Evolutionary conservation across 2,113 vertebrate genomes (phyloP), one percentile per base, ranked within the genome.

Genomic region (Callocephalon fimbriatum): DNA sequence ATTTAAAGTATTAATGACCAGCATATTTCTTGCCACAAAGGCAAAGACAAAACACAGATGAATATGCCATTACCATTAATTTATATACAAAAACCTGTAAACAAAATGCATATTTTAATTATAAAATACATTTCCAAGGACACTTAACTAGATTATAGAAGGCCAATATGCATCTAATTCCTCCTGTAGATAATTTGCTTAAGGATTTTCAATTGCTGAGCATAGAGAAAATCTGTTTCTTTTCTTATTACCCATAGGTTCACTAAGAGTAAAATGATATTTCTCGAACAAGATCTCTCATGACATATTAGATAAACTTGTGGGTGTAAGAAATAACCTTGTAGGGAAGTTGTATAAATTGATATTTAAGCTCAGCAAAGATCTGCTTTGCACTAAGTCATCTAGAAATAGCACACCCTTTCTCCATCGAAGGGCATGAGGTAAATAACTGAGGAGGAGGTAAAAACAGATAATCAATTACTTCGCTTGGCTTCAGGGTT

Each of bases 381-480:
- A 81, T 47, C 77, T 89, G 59, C 71, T 86, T 91, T 66, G 61
- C 79, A 65, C 79, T 96, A 95, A 93, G 91, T 94, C 94, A 86
- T 61, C 15, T 14, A 84, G 87, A 96, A 97, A 94, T 35, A 93
- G 91, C 53, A 92, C 71, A 95, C 67, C 59, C 80, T 88, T 91
- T 79, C 85, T 58, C 32, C 66, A 51, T 51, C 6, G 81, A 96
- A 96, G 95, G 91, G 68, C 91, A 95, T 3, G 22, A 91, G 90
- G 68, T 90, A 97, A 95, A 93, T 90, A 97, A 96, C 86, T 53
- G 93, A 94, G 74, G 82, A 94, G 85, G 89, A 94, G 91, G 89
- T 42, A 93, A 94, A 96, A 96, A 71, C 93, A 95, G 95, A 93
- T 97, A 97, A 96, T 96, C 95, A 94, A 95, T 97, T 97, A 93